A percentile compares a stretch with the other conserved stretches of the same genome.
phyloP scores from a whole-genome alignment of 2,888 invertebrate genomes.

The Julus scandinavius region DNA sequence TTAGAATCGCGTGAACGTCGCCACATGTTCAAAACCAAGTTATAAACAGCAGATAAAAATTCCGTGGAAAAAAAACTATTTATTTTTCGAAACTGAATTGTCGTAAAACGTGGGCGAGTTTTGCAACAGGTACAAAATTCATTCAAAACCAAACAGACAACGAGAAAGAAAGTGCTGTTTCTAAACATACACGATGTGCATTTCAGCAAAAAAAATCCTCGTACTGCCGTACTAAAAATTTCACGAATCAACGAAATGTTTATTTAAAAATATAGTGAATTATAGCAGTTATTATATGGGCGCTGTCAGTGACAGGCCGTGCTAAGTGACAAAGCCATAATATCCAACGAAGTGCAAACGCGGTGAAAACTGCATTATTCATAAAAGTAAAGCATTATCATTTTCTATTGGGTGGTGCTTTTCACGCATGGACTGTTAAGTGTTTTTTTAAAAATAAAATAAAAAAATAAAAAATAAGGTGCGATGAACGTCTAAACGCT shows the following conservation, averaged over 20 bases:
- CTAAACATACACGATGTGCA: background rate
- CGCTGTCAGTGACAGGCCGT: constrained; percentile 23
- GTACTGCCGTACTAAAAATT: background rate
- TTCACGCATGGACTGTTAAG: background rate
- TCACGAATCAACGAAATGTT: background rate
- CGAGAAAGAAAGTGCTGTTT: background rate
- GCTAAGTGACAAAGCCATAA: constrained; percentile 12
- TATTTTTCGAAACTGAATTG: background rate
- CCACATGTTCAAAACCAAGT: background rate
- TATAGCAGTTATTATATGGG: constrained; percentile 6
- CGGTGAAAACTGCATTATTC: background rate
- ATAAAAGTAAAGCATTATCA: background rate
- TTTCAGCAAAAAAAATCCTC: background rate
- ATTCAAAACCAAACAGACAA: background rate
- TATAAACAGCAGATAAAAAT: constrained; percentile 1
- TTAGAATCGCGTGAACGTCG: background rate
- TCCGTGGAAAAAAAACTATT: background rate
- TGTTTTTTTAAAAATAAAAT: background rate
- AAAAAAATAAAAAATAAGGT: background rate
- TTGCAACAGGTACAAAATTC: background rate
- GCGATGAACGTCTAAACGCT: background rate
- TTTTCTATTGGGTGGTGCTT: background rate
- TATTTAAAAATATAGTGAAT: constrained; percentile 12
- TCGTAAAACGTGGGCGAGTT: background rate
- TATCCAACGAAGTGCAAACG: background rate